Evolutionary conservation across 2,888 invertebrate genomes (phyloP), one percentile per base, ranked within the genome.

Genomic region (Pachliopta kotzebuea): DNA sequence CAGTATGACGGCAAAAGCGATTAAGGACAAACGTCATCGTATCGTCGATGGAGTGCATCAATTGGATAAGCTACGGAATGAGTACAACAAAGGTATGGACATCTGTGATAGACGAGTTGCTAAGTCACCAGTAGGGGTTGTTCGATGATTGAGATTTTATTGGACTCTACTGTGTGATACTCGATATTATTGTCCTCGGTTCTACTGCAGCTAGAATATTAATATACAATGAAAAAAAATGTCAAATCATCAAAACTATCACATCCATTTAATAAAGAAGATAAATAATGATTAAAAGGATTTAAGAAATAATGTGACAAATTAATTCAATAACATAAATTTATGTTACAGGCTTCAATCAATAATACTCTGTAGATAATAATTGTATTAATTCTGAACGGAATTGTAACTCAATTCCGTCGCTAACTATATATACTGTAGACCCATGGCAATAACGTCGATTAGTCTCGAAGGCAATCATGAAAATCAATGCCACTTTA

Each of bases 381-480:
- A 60, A 54, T 60, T 60, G 53, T 60, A 54, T 60, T 54, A 60
- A 60, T 60, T 54, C 54, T 24, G 54, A 57, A 20, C 52, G 20
- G 24, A 52, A 57, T 50, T 37, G 24, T 57, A 57, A 62, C 21
- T 62, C 37, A 62, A 62, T 57, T 62, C 50, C 56, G 69, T 50
- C 55, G 61, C 65, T 67, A 63, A 62, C 52, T 52, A 52, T 50
- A 20, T 37, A 17, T 14, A 62, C 29, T 20, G 4, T 17, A 61
- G 21, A 52, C 57, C 45, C 49, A 24, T 45, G 26, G 58, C 57
- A 62, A 63, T 26, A 54, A 54, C 57, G 42, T 58, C 53, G 58
- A 63, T 60, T 60, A 60, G 56, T 60, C 60, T 55, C 60, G 49
- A 60, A 56, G 53, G 56, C 60, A 64, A 64, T 64, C 42, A 52